Percentiles rank a stretch among this genome's conserved stretches.
Conservation (phyloP, 2,113 vertebrate genomes). For the Okapia johnstoni region DNA sequence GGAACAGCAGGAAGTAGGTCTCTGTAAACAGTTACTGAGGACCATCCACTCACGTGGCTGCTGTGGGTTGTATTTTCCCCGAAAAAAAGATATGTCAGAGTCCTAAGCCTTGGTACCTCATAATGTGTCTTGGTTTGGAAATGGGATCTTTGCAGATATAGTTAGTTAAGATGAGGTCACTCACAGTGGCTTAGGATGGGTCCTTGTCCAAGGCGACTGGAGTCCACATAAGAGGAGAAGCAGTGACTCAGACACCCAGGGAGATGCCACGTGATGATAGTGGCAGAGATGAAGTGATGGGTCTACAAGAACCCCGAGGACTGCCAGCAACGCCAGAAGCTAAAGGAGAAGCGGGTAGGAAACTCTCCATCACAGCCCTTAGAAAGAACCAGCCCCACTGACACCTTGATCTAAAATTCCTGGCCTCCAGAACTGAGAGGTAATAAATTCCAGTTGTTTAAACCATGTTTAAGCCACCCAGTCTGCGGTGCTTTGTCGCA, state of each 20-base stretch:
- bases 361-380: not conserved
- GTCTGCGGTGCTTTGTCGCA: accelerated
- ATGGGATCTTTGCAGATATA: too few relatives aligned
- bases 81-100: accelerated
- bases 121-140: not conserved
- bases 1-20: not conserved
- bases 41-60: accelerated
- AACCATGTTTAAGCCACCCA: not conserved
- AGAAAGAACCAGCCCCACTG: not conserved
- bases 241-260: not conserved
- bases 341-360: not conserved
- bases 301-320: not conserved
- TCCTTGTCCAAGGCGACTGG: too few relatives aligned
- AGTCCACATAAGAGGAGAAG: not conserved
- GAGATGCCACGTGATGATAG: accelerated
- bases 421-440: not conserved
- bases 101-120: not conserved
- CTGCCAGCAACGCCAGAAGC: too few relatives aligned
- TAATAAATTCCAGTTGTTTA: not conserved
- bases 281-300: not conserved
- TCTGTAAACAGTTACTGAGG: accelerated
- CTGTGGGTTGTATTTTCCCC: not conserved
- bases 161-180: not conserved
- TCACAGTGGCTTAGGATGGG: not conserved
- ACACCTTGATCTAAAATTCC: not conserved